Conservation (phyloP, 2,113 vertebrate genomes). For the Hepsetus odoe region DNA sequence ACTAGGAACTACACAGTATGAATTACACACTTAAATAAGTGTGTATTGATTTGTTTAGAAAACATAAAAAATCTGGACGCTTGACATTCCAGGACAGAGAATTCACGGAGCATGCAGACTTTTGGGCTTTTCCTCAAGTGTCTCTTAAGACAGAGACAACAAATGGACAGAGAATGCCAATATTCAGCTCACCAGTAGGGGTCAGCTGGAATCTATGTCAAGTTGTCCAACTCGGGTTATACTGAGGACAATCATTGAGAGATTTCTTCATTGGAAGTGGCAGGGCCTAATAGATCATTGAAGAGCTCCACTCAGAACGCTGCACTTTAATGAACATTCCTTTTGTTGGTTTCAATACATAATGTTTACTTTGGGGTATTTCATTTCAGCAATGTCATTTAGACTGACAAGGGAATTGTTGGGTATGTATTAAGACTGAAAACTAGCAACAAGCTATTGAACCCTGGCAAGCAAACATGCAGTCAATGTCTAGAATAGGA, state of each 20-base stretch:
- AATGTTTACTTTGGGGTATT: background rate
- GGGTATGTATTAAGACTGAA: no score
- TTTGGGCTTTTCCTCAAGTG: background rate
- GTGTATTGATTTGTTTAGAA: background rate
- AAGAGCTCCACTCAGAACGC: conserved; percentile 37
- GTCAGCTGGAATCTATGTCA: conserved; percentile 52
- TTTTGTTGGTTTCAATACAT: background rate
- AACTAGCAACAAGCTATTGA: no score
- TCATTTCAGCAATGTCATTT: no score
- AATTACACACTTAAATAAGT: background rate
- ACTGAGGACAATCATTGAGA: conserved; percentile 39
- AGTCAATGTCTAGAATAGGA: no score
- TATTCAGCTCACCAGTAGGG: conserved; percentile 58
- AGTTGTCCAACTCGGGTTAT: background rate
- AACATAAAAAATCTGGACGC: background rate
- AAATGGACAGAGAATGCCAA: background rate
- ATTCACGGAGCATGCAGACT: background rate
- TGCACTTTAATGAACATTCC: background rate
- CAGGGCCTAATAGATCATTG: conserved; percentile 51
- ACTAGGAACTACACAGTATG: background rate
- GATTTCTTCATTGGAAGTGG: conserved; percentile 47
- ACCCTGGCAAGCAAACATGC: no score
- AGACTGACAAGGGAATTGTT: no score
- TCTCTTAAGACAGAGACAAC: conserved; percentile 8
- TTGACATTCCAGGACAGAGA: conserved; percentile 6